Evolutionary conservation across 2,888 invertebrate genomes (phyloP), one percentile per base, ranked within the genome.

Genomic region (Drosophila algonquin): DNA sequence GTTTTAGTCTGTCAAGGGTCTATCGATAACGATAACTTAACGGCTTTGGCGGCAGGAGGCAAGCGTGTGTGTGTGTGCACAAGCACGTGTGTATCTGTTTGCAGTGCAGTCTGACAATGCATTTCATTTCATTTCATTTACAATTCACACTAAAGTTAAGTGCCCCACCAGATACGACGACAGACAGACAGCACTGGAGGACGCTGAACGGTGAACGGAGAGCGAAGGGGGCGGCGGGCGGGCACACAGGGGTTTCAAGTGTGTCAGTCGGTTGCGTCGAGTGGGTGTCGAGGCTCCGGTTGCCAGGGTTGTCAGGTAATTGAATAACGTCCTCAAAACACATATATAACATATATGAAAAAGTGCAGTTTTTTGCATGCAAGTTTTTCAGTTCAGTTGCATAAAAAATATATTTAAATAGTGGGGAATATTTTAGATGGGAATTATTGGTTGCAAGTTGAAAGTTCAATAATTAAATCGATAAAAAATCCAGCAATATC

Each of bases 1-100:
- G 68, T 67, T 67, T 56, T 67, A 56, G 56, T 56, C 65, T 54
- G 65, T 65, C 65, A 50, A 67, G 68, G 44, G 68, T 56, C 56
- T 72, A 76, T 64, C 80, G 80, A 83, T 80, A 83, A 73, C 71
- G 69, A 77, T 77, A 80, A 74, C 53, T 68, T 56, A 67, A 24
- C 24, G 24, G 24, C 0, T 24, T 24, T 21, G 21, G 21, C 21
- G 24, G 24, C 24, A 5, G 24, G 24, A 24, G 24, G 24, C 24
- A 21, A 21, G 21, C 21, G 21, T 2, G 30, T 30, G 27, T 3
- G n/a, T n/a, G 18, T 27, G 12, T 32, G 10, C 32, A 9, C 32
- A 32, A 27, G 24, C 18, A 50, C 27, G 51, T 14, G 12, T 54
- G 54, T 9, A 21, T 44, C 30, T 32, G 32, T 9, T 32, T 40